Evolutionary conservation across 2,888 invertebrate genomes (phyloP).

Genomic region (Lycaena phlaeas): DNA sequence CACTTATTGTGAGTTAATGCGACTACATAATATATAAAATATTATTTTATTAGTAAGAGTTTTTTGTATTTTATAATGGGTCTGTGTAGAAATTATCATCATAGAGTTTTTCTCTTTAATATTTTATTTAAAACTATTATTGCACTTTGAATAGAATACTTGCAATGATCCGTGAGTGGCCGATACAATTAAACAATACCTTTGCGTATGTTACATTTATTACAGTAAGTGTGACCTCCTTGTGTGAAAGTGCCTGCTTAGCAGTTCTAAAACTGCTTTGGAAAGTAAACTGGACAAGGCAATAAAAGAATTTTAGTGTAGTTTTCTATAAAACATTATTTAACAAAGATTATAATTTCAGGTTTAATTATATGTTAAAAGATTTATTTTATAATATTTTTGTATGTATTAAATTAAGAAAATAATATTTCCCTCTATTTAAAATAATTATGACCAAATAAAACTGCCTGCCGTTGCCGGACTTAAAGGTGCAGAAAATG

Average conservation of each 20-base stretch:
- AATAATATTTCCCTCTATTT: conserved; percentile 16
- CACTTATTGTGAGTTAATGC: conserved; percentile 35
- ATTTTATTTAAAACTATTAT: conserved; percentile 59
- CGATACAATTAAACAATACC: conserved; percentile 10
- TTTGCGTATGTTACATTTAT: conserved; percentile 13
- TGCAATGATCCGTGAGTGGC: conserved; percentile 31
- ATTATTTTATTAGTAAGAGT: conserved; percentile 53
- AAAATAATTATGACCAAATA: conserved; percentile 20
- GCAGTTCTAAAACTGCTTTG: conserved; percentile 18
- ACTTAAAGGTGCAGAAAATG: conserved; percentile 14
- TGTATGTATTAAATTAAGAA: conserved; percentile 20
- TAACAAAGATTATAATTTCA: conserved; percentile 21
- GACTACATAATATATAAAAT: conserved; percentile 37
- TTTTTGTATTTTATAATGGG: conserved; percentile 60
- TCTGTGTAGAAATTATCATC: conserved; percentile 60
- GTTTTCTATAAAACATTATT: conserved; percentile 18
- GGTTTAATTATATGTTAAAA: conserved; percentile 22
- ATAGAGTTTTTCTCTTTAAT: conserved; percentile 61
- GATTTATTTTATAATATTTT: conserved; percentile 25
- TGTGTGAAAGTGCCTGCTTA: conserved; percentile 43
- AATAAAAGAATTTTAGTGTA: conserved; percentile 18
- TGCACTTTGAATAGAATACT: conserved; percentile 11
- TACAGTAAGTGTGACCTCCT: conserved; percentile 22
- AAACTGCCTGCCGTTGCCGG: conserved; percentile 19
- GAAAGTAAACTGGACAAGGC: conserved; percentile 14